phyloP scores from a whole-genome alignment of 2,888 invertebrate genomes.

The Andrena fulva region DNA sequence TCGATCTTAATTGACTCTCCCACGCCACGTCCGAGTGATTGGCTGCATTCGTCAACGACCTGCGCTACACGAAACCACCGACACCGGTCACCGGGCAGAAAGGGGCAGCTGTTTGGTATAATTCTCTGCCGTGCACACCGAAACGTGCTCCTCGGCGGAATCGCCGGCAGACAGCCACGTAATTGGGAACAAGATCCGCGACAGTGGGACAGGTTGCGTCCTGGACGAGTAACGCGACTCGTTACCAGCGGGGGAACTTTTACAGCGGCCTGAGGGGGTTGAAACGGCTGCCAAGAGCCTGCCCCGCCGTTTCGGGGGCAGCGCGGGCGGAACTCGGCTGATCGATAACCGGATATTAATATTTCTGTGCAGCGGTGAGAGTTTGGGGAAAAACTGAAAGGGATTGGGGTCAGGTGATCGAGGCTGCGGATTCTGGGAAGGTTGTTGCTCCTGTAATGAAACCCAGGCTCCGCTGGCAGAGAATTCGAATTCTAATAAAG shows the following conservation, averaged over 20 bases:
- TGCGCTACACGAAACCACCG: constrained; percentile 11
- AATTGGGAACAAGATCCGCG: constrained; percentile 48
- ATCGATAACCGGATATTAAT: constrained; percentile 40
- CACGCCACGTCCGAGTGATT: constrained; percentile 29
- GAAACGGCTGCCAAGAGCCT: constrained; percentile 15
- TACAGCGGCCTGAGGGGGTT: constrained; percentile 30
- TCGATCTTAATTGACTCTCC: constrained; percentile 37
- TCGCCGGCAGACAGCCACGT: constrained; percentile 17
- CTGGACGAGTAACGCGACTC: constrained; percentile 18
- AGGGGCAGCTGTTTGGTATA: constrained; percentile 31
- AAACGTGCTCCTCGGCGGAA: constrained; percentile 7
- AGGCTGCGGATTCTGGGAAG: background rate
- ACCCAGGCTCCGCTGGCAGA: background rate
- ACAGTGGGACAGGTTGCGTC: constrained; percentile 37
- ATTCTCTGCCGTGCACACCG: background rate
- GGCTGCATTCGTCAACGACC: constrained; percentile 31
- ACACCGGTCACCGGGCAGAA: constrained; percentile 30
- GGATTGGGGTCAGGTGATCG: constrained; percentile 20
- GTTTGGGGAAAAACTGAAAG: constrained; percentile 11
- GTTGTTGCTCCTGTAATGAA: background rate
- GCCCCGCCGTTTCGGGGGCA: constrained; percentile 5
- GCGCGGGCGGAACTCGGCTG: constrained; percentile 7
- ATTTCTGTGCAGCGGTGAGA: constrained; percentile 5
- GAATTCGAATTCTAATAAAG: constrained; percentile 4
- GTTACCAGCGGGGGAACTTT: constrained; percentile 39